A percentile compares a stretch with the other conserved stretches of the same genome.
phyloP scores from a whole-genome alignment of 2,113 vertebrate genomes.

The Nerophis ophidion region DNA sequence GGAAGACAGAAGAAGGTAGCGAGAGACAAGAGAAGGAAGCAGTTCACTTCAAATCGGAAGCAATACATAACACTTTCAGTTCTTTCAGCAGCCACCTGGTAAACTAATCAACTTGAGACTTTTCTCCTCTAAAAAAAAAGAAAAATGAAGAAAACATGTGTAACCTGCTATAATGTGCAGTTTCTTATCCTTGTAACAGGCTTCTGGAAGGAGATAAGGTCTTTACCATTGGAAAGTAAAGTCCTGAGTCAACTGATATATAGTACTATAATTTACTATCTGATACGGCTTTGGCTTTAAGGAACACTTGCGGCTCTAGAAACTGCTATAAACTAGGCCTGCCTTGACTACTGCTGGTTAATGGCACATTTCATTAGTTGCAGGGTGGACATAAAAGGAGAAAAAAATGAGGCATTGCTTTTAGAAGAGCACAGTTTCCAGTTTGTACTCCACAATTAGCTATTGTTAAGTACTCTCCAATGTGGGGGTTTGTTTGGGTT shows the following conservation, averaged over 20 bases:
- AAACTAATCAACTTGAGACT: slow-evolving; percentile 37
- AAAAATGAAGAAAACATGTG: slow-evolving; percentile 29
- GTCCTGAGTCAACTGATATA: not conserved
- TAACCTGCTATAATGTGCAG: slow-evolving; percentile 33
- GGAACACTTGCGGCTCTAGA: not conserved
- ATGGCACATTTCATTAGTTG: not conserved
- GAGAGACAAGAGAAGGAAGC: not conserved
- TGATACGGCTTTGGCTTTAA: not conserved
- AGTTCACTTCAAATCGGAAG: slow-evolving; percentile 11
- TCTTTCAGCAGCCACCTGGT: slow-evolving; percentile 31
- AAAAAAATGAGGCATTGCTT: not conserved
- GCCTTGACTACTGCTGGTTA: not conserved
- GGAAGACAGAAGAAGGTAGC: not conserved
- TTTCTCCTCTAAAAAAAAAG: slow-evolving; percentile 22
- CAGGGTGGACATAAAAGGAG: not conserved
- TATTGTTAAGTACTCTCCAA: not conserved
- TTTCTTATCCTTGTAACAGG: slow-evolving; percentile 48
- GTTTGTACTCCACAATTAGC: not conserved
- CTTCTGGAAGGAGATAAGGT: slow-evolving; percentile 18
- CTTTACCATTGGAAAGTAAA: slow-evolving; percentile 24
- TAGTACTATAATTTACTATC: not conserved
- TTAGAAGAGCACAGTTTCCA: not conserved
- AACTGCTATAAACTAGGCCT: not conserved
- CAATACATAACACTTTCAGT: slow-evolving; percentile 30
- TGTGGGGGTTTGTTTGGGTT: not conserved